Base-by-base conservation (phyloP, 2,797 vertebrate genomes). In the Rhinichthys osculus region DNA sequence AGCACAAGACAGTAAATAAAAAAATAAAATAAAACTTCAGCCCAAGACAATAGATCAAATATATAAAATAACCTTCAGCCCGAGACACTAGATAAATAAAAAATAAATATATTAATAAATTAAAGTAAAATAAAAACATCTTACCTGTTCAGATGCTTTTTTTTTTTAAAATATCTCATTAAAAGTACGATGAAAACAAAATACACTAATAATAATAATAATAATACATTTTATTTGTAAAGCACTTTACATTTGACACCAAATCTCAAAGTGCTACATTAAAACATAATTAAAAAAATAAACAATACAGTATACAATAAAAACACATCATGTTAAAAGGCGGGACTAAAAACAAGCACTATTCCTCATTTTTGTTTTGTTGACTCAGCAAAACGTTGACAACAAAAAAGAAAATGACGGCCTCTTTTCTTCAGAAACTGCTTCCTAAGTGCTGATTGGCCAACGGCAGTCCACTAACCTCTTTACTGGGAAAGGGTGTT, bases 401-500 rank as follows among this genome's bases (percentile, higher is more conserved):
- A 8, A 67, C 17, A 35, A 9, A 59, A 69, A 21, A 21, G 4
- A 38, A 67, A 67, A 67, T 2, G 5, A 1, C 0, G 17, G 4
- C 2, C 9, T 52, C 9, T 17, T 35, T 21, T 3, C 19, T 74
- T 33, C 5, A 33, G 8, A 50, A 27, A 27, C 10, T 35, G 23
- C 19, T 76, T 76, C 47, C 47, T 76, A 54, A 54, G 23, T 13
- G 4, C 5, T 21, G 47, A 74, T 11, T 19, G 72, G 30, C 9
- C 47, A 30, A 8, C 19, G 0, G 14, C 14, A 13, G 19, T 0
- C 14, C n/a, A 33, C 17, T 1, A 5, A 3, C 21, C 33, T 33
- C 47, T 10, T 52, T 6, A 72, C 70, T 50, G 42, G 8, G 16
- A n/a, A 73, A 19, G 7, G n/a, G 7, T 3, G 2, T 73, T 47